Percentiles rank a stretch among this genome's conserved stretches.
These are phyloP conservation scores for Tigriopus californicus DNA, from an alignment of 2,888 invertebrate genomes.

Conservation along the genomic window DNA sequence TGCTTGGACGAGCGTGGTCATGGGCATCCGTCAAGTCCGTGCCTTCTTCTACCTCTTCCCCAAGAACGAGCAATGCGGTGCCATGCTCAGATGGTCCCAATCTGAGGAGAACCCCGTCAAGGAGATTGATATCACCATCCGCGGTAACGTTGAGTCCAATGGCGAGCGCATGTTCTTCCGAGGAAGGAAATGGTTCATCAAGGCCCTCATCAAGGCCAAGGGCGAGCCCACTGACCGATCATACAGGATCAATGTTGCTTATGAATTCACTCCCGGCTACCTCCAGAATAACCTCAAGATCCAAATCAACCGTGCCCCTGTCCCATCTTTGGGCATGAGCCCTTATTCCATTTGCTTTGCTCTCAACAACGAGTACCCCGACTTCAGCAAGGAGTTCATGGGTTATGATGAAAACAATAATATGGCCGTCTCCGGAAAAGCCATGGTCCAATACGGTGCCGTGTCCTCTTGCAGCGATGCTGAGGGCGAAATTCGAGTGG, in stretches of 20 bases:
- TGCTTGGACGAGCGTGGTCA: background rate
- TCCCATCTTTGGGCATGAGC: conserved; percentile 1
- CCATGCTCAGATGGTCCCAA: conserved; percentile 1
- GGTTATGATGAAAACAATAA: background rate
- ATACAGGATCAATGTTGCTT: conserved; percentile 4
- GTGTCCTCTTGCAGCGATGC: background rate
- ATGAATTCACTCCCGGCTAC: conserved; percentile 9
- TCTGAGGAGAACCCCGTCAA: conserved; percentile 4
- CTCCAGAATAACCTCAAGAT: conserved; percentile 7
- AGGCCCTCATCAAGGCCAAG: conserved; percentile 1
- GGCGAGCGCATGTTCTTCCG: conserved; percentile 4
- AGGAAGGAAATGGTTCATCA: conserved; percentile 2
- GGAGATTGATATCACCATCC: conserved; percentile 7
- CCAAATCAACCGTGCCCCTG: background rate
- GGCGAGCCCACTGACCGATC: conserved; percentile 5
- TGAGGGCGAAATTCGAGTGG: conserved; percentile 2
- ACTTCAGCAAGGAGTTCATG: conserved; percentile 9
- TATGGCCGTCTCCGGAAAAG: background rate
- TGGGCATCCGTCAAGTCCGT: conserved; percentile 8
- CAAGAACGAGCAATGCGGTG: conserved; percentile 9
- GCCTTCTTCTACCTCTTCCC: conserved; percentile 8
- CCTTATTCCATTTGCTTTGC: conserved; percentile 9
- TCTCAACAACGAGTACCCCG: conserved; percentile 9
- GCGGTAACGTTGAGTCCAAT: background rate
- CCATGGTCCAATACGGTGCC: conserved; percentile 10